phyloP scores from a whole-genome alignment of 2,888 invertebrate genomes.

The Xanthorhoe designata region DNA sequence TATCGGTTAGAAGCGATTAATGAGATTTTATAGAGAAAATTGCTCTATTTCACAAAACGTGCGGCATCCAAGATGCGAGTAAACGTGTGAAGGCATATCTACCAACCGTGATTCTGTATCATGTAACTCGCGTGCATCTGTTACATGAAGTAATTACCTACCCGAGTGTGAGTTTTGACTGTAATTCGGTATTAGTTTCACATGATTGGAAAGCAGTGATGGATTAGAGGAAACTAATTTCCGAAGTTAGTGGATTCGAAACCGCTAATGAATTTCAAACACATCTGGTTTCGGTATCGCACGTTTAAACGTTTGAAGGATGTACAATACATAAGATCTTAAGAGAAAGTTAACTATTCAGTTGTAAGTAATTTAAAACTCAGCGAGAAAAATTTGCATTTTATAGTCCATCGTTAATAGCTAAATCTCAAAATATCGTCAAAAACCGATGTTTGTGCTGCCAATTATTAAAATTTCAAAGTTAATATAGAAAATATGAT shows the following conservation, averaged over 20 bases:
- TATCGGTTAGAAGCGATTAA: too few relatives aligned
- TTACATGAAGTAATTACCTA: constrained; percentile 19
- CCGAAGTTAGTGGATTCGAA: background rate
- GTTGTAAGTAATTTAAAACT: too few relatives aligned
- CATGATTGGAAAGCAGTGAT: background rate
- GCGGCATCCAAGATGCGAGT: constrained; percentile 52
- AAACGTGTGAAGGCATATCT: constrained; percentile 53
- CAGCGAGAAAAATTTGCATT: too few relatives aligned
- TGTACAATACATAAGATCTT: too few relatives aligned
- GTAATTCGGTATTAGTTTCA: background rate
- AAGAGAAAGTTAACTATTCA: too few relatives aligned
- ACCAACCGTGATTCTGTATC: constrained; percentile 6
- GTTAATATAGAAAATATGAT: too few relatives aligned
- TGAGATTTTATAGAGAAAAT: constrained; percentile 8
- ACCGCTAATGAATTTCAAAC: background rate
- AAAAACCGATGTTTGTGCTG: too few relatives aligned
- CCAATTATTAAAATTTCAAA: too few relatives aligned
- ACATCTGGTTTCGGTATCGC: background rate
- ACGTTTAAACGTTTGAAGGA: too few relatives aligned
- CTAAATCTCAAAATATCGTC: too few relatives aligned
- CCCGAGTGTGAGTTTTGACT: constrained; percentile 11
- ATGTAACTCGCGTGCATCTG: constrained; percentile 43
- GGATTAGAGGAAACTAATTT: background rate
- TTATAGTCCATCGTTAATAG: too few relatives aligned
- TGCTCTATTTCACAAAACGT: constrained; percentile 41